These are phyloP conservation scores for Panzeria rudis DNA, from an alignment of 2,888 invertebrate genomes.

Conservation along the genomic window DNA sequence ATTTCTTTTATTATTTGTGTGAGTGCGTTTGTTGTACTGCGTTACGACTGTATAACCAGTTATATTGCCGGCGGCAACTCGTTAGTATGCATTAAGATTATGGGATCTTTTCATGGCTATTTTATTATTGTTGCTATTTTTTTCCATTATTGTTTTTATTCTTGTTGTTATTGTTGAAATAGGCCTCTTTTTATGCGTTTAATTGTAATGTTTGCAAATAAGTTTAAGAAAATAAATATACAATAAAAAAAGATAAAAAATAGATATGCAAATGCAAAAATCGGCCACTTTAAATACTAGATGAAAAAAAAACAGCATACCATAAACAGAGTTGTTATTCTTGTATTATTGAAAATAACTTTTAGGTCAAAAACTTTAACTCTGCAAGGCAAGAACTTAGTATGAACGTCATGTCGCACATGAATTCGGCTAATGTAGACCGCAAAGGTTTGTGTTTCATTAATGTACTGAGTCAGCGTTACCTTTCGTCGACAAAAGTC, in stretches of 20 bases:
- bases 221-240: constrained; percentile 55
- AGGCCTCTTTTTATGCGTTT: constrained; percentile 69
- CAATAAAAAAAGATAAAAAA: background rate
- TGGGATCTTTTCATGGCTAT: constrained; percentile 72
- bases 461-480: too few relatives aligned
- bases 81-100: constrained; percentile 74
- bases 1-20: background rate
- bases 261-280: background rate
- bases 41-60: constrained; percentile 50
- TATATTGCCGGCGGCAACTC: constrained; percentile 65
- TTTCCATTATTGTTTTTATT: constrained; percentile 48
- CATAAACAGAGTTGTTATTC: too few relatives aligned
- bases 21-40: background rate
- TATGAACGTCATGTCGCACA: too few relatives aligned
- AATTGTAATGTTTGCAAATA: constrained; percentile 73
- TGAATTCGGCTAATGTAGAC: too few relatives aligned
- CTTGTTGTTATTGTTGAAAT: constrained; percentile 20
- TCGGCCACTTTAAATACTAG: background rate
- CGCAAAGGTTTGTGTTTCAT: too few relatives aligned
- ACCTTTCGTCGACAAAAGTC: too few relatives aligned
- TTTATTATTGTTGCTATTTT: constrained; percentile 63
- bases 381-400: too few relatives aligned
- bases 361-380: too few relatives aligned
- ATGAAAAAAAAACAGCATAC: too few relatives aligned
- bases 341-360: too few relatives aligned